These are phyloP conservation scores for Ellobius talpinus DNA, from an alignment of 2,113 vertebrate genomes.

Conservation along the genomic window DNA sequence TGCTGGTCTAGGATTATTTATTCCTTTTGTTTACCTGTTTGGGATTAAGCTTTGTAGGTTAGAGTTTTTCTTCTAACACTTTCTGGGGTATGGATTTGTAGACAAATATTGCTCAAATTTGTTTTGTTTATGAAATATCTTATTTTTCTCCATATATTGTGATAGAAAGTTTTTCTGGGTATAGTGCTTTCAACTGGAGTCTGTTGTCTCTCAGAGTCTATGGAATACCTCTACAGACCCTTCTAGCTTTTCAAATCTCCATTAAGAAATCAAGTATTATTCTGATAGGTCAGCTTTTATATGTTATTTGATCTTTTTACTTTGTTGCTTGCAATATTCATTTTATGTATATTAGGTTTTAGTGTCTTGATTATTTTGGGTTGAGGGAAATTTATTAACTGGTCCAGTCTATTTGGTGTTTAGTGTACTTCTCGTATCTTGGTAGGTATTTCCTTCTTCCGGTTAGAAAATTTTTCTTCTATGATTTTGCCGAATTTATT, in stretches of 20 bases:
- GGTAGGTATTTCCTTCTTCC: not conserved
- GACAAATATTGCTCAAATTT: not conserved
- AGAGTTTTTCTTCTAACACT: not conserved
- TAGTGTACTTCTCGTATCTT: not conserved
- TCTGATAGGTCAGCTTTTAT: not conserved
- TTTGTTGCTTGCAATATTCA: not conserved
- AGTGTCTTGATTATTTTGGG: not conserved
- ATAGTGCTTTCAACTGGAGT: not conserved
- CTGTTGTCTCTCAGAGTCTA: not conserved
- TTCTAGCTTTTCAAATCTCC: not conserved
- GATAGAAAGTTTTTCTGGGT: not conserved
- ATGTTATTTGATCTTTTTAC: not conserved
- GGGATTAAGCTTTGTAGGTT: not conserved
- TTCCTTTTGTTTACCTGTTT: not conserved
- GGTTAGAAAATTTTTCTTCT: not conserved
- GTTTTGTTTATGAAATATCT: not conserved
- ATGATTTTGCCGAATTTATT: not conserved
- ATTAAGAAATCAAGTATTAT: not conserved
- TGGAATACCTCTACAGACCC: not conserved
- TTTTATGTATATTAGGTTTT: not conserved
- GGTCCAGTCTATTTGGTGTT: not conserved
- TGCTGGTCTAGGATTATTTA: not conserved
- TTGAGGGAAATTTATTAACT: not conserved
- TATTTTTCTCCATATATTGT: not conserved
- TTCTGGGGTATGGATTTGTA: not conserved